Percentiles rank a stretch among this genome's conserved stretches.
Evolutionary conservation across 2,113 vertebrate genomes (phyloP).

Genomic region (Sprattus sprattus): DNA sequence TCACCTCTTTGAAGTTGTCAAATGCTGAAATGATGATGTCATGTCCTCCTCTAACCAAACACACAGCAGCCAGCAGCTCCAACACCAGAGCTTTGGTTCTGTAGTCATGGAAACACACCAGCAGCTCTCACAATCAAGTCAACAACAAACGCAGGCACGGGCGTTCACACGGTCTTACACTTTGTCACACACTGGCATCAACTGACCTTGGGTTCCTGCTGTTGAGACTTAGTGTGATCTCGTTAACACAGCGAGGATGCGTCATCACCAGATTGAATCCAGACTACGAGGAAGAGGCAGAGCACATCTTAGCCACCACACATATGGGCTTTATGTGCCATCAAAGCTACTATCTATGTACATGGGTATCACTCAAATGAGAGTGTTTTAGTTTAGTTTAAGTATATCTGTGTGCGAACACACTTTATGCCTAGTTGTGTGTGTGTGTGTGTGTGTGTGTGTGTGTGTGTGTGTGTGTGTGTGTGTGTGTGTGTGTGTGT

Average conservation of each 20-base stretch:
- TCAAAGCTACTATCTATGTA: background rate
- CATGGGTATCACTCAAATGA: background rate
- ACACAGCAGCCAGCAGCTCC: conserved; percentile 91
- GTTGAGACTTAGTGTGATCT: conserved; percentile 94
- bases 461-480: conserved; percentile 8
- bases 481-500: background rate
- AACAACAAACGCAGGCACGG: background rate
- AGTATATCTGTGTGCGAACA: background rate
- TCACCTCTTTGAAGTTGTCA: conserved; percentile 93
- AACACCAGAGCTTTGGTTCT: conserved; percentile 94
- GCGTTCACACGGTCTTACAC: background rate
- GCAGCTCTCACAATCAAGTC: background rate
- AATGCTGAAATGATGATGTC: conserved; percentile 93
- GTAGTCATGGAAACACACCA: background rate
- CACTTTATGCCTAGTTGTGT: background rate
- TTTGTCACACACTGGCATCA: conserved; percentile 31
- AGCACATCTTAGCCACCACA: background rate
- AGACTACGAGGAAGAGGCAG: conserved; percentile 69
- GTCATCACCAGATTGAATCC: conserved; percentile 96
- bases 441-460: background rate
- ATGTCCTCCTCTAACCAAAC: conserved; percentile 90
- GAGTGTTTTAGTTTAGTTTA: background rate
- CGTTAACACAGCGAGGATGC: conserved; percentile 91
- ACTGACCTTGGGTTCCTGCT: conserved; percentile 88
- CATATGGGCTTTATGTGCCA: background rate